Base-by-base conservation (phyloP, 2,888 invertebrate species). In the Acanthosepion lycidas region DNA sequence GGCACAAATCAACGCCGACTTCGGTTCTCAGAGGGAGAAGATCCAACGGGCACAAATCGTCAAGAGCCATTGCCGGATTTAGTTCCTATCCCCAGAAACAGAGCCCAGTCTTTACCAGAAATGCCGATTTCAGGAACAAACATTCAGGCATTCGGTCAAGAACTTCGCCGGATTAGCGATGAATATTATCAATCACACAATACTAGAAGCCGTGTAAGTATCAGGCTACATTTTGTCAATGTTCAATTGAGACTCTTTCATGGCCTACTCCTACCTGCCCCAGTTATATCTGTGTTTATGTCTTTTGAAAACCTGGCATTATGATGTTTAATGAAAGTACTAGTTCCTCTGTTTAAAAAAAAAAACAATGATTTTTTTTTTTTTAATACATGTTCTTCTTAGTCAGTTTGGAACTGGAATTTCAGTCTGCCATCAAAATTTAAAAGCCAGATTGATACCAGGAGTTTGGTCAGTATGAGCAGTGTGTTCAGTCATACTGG, bases 41-140 rank as follows among this genome's bases (percentile, higher is more conserved):
- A 94, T 33, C 48, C 94, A n/a, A 59, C 20, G 28, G 28, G 15
- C 20, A 15, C 55, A 26, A 28, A 48, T 48, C 55, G 94, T 28
- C 94, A 59, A n/a, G 94, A 94, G 18, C 94, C 94, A 6, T 42
- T 94, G 94, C 94, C 94, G 5, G 94, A 94, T 64, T 18, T 94
- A 48, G 94, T 94, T 28, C 94, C 94, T 8, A 55, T 94, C n/a
- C 64, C 94, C 28, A 53, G 94, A 48, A 55, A 94, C 94, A 33
- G 94, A 23, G 55, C 94, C 6, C 55, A 64, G 28, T 94, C 94
- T 33, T 48, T 94, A 64, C 94, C 94, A 15, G 94, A 94, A 28
- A 42, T 94, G 94, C 59, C 94, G 28, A n/a, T 94, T 42, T 28
- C 48, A n/a, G 26, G 94, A 42, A 48, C 42, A 59, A n/a, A 94